Evolutionary conservation across 2,888 invertebrate species (phyloP).

Genomic region (Leucophenga maculata): DNA sequence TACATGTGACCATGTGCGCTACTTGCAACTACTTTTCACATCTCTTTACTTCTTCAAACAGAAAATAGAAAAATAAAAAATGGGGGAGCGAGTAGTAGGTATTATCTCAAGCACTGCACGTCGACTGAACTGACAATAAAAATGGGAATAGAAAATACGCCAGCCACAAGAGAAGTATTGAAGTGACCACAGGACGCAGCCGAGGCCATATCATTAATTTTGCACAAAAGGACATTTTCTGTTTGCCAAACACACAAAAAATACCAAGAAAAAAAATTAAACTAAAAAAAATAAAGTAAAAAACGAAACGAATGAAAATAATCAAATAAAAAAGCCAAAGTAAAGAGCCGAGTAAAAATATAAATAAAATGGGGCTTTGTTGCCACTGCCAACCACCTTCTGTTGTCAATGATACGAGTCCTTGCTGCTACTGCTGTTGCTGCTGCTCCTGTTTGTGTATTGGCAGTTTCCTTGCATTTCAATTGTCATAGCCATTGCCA

Average conservation of each 20-base stretch:
- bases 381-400: neutral
- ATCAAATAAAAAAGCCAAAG: constrained; percentile 38
- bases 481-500: constrained; percentile 29
- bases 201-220: constrained; percentile 56
- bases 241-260: constrained; percentile 52
- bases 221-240: constrained; percentile 51
- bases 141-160: constrained; percentile 55
- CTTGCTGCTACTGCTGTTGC: neutral
- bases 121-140: constrained; percentile 51
- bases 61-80: neutral
- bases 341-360: constrained; percentile 54
- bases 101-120: constrained; percentile 50
- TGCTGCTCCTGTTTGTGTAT: constrained; percentile 39
- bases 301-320: constrained; percentile 35
- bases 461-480: constrained; percentile 43
- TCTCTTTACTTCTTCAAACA: neutral
- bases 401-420: neutral
- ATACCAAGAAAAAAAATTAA: constrained; percentile 15
- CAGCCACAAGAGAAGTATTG: constrained; percentile 26
- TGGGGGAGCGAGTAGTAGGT: too few species aligned
- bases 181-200: constrained; percentile 10
- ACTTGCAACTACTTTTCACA: neutral
- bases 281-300: constrained; percentile 17
- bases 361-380: constrained; percentile 47
- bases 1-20: neutral